Conservation (phyloP, 2,888 invertebrate species). For the Eristalinus aeneus region DNA sequence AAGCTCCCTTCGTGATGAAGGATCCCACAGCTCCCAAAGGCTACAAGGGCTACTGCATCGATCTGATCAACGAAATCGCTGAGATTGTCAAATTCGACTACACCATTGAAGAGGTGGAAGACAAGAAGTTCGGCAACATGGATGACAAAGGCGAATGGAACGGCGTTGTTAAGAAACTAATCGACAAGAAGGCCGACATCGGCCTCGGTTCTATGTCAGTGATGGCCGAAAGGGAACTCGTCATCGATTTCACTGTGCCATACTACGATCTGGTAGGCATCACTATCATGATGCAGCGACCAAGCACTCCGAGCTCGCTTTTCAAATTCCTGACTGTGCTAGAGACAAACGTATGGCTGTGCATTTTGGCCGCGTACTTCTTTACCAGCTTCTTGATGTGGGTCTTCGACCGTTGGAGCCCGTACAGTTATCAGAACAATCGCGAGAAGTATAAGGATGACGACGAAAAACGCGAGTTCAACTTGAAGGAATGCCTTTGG, state of each 20-base stretch:
- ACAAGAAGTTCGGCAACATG: slow-evolving; percentile 94
- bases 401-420: slow-evolving; percentile 98
- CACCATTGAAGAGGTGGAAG: slow-evolving; percentile 90
- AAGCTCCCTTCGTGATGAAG: slow-evolving; percentile 91
- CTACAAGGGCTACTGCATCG: slow-evolving; percentile 95
- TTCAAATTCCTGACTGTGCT: slow-evolving; percentile 98
- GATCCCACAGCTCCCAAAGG: slow-evolving; percentile 85
- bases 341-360: slow-evolving; percentile 98
- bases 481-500: slow-evolving; percentile 97
- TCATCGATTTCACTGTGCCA: slow-evolving; percentile 98
- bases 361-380: slow-evolving; percentile 96
- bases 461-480: slow-evolving; percentile 96
- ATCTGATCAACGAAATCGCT: slow-evolving; percentile 93
- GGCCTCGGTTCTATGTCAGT: slow-evolving; percentile 96
- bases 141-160: slow-evolving; percentile 93
- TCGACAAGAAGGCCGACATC: slow-evolving; percentile 95
- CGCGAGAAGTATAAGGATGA: slow-evolving; percentile 95
- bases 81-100: slow-evolving; percentile 94
- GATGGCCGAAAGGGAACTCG: slow-evolving; percentile 98
- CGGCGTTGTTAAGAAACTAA: slow-evolving; percentile 90
- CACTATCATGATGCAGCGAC: slow-evolving; percentile 96
- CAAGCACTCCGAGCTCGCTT: slow-evolving; percentile 93
- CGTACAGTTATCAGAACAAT: slow-evolving; percentile 98
- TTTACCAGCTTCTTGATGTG: slow-evolving; percentile 97
- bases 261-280: slow-evolving; percentile 99